phyloP scores from a whole-genome alignment of 1,140 invertebrate species.

The Scaptomyza hsui region DNA sequence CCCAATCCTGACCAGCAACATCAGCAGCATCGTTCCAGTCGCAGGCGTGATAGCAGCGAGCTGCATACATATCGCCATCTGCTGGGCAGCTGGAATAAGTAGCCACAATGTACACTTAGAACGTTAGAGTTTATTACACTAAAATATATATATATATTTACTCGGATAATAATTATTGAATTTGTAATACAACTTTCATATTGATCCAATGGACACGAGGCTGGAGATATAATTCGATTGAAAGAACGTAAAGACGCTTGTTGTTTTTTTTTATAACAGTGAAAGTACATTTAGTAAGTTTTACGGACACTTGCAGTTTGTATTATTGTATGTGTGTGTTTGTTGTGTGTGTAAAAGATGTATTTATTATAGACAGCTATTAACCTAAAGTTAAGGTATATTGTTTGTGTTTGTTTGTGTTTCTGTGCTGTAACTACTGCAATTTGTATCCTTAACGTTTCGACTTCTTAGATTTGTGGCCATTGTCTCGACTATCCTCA shows the following conservation, averaged over 20 bases:
- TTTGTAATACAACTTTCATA: slow-evolving; percentile 62
- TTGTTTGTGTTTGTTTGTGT: slow-evolving; percentile 10
- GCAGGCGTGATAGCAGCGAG: slow-evolving; percentile 52
- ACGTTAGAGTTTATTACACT: slow-evolving; percentile 59
- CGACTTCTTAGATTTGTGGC: slow-evolving; percentile 88
- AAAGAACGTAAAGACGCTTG: not conserved
- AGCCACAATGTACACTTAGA: slow-evolving; percentile 38
- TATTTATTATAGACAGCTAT: slow-evolving; percentile 19
- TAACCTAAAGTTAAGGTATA: slow-evolving; percentile 36
- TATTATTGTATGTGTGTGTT: slow-evolving; percentile 15
- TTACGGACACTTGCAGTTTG: slow-evolving; percentile 15
- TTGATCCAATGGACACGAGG: slow-evolving; percentile 7
- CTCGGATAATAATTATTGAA: slow-evolving; percentile 61
- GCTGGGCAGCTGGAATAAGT: slow-evolving; percentile 74
- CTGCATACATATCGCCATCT: slow-evolving; percentile 62
- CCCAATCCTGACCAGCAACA: slow-evolving; percentile 33
- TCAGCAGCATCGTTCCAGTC: slow-evolving; percentile 21
- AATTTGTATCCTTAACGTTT: slow-evolving; percentile 80
- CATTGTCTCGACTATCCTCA: slow-evolving; percentile 89
- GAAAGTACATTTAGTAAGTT: slow-evolving; percentile 29
- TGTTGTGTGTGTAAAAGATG: slow-evolving; percentile 17
- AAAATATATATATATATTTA: slow-evolving; percentile 24
- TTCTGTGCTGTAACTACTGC: slow-evolving; percentile 14
- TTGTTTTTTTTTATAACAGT: slow-evolving; percentile 8
- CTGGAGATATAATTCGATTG: not conserved